Conservation (phyloP, 2,888 invertebrate genomes). For the Dinocampus coccinellae region DNA sequence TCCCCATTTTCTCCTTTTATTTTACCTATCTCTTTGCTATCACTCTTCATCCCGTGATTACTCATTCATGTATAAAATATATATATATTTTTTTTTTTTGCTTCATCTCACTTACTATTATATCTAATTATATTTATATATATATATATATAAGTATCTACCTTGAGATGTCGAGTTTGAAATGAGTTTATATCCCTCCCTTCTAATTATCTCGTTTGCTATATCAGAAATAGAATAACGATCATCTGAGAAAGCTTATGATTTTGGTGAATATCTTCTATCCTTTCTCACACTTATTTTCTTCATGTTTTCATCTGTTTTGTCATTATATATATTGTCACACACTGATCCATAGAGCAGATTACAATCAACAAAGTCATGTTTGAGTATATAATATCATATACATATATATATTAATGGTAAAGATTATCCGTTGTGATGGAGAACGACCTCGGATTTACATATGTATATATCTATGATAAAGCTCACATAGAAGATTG, state of each 20-base stretch:
- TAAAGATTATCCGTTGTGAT: not conserved
- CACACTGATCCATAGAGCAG: constrained; percentile 4
- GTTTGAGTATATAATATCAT: constrained; percentile 12
- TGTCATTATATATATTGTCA: not conserved
- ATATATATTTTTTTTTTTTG: not conserved
- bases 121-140: not conserved
- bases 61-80: too few relatives aligned
- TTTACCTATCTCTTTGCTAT: constrained; percentile 22
- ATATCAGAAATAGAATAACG: constrained; percentile 47
- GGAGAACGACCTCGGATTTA: not conserved
- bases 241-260: constrained; percentile 18
- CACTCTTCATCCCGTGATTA: constrained; percentile 16
- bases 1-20: not conserved
- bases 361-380: constrained; percentile 29
- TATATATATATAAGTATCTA: not conserved
- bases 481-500: not conserved
- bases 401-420: not conserved
- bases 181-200: constrained; percentile 62
- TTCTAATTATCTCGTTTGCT: constrained; percentile 64
- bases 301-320: constrained; percentile 5
- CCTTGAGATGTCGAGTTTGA: constrained; percentile 53
- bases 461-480: not conserved
- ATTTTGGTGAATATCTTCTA: not conserved
- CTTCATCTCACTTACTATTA: not conserved
- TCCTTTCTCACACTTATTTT: not conserved